A percentile compares a stretch with the other conserved stretches of the same genome.
Conservation (phyloP, 2,797 vertebrate species). For the Paguma larvata region DNA sequence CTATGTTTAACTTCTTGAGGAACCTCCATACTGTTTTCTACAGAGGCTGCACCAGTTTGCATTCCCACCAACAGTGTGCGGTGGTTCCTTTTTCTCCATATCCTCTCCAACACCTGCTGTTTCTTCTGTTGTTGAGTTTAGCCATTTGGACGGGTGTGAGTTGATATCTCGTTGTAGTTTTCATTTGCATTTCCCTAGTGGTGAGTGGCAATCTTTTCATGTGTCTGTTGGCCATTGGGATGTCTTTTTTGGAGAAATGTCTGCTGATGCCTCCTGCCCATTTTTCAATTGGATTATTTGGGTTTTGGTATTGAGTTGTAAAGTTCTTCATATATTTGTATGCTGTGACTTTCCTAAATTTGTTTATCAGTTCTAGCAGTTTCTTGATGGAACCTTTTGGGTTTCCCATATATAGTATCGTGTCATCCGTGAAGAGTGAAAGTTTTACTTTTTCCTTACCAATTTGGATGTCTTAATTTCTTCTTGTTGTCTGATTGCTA, state of each 20-base stretch:
- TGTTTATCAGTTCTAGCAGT: neutral
- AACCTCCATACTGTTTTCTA: neutral
- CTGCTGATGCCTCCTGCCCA: neutral
- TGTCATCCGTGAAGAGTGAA: neutral
- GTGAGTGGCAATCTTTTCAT: neutral
- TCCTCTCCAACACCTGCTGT: neutral
- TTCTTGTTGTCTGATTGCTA: neutral
- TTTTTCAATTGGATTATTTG: neutral
- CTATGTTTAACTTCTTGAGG: neutral
- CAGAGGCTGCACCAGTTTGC: neutral
- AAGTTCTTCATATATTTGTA: neutral
- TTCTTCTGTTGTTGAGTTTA: neutral
- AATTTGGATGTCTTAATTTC: neutral
- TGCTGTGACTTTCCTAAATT: neutral
- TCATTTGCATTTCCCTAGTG: neutral
- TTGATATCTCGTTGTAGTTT: neutral
- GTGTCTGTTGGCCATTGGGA: neutral
- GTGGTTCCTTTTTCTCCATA: neutral
- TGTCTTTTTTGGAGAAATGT: neutral
- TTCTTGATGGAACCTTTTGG: neutral
- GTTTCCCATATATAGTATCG: neutral
- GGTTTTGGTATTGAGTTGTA: neutral
- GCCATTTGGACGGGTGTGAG: neutral
- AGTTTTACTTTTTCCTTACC: neutral
- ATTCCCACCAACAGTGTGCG: neutral